A percentile compares a stretch with the other conserved stretches of the same genome.
Evolutionary conservation across 92 coral and sea anemone species (phyloP).

Genomic region (Porites lobata): DNA sequence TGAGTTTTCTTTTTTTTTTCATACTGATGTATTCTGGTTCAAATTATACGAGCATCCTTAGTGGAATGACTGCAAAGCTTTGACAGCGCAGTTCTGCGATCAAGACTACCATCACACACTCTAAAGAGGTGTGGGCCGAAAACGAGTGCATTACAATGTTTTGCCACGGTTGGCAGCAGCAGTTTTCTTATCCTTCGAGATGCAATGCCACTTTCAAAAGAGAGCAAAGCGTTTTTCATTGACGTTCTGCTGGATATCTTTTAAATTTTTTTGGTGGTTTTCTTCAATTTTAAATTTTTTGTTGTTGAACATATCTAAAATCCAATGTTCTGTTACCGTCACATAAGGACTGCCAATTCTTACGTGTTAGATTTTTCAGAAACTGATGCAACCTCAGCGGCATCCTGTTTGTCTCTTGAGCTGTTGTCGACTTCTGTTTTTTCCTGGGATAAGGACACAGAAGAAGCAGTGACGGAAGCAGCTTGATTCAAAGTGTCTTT

Average conservation of each 20-base stretch:
- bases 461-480: constrained; percentile 2
- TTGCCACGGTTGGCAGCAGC: background rate
- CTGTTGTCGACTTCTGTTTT: background rate
- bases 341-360: background rate
- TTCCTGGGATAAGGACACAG: background rate
- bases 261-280: constrained; percentile 6
- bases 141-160: background rate
- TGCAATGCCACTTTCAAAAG: background rate
- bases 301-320: background rate
- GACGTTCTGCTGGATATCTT: background rate
- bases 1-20: background rate
- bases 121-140: background rate
- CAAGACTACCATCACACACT: background rate
- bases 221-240: background rate
- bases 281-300: constrained; percentile 21
- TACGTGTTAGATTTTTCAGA: background rate
- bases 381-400: constrained; percentile 3
- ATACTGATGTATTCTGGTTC: constrained; percentile 1
- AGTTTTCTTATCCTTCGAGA: background rate
- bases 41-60: background rate
- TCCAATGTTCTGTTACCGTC: constrained; percentile 2
- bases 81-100: background rate
- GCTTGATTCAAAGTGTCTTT: background rate
- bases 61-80: background rate
- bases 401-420: background rate